Evolutionary conservation across 92 coral and sea anemone species (phyloP).

Genomic region (Bergia puertoricense): DNA sequence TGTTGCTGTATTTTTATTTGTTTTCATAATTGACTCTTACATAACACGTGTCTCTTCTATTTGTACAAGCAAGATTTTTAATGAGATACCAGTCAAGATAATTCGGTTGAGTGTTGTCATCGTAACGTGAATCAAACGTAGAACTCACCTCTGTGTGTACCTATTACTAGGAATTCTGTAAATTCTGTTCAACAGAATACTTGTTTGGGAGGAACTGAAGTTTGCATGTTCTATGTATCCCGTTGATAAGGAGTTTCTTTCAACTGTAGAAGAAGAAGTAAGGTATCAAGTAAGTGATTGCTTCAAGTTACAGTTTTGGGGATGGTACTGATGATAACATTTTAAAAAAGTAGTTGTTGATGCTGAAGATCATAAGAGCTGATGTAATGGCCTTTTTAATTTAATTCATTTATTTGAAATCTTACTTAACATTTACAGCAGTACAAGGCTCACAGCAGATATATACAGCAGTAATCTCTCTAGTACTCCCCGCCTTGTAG

Average conservation of each 20-base stretch:
- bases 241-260: slow-evolving; percentile 74
- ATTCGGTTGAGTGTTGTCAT: background rate
- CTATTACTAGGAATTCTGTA: background rate
- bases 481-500: too few species aligned
- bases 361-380: background rate
- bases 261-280: slow-evolving; percentile 82
- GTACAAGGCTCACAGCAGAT: background rate
- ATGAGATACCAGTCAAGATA: background rate
- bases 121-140: background rate
- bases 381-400: too few species aligned
- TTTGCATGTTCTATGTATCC: slow-evolving; percentile 98
- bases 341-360: background rate
- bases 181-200: slow-evolving; percentile 55
- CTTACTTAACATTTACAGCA: background rate
- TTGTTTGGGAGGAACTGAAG: slow-evolving; percentile 99
- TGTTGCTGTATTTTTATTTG: too few species aligned
- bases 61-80: background rate
- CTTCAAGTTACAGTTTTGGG: background rate
- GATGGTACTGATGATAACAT: background rate
- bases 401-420: background rate
- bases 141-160: background rate
- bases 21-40: too few species aligned
- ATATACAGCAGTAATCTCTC: too few species aligned
- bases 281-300: slow-evolving; percentile 69
- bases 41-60: too few species aligned